A percentile compares a stretch with the other conserved stretches of the same genome.
Evolutionary conservation across 2,888 invertebrate genomes (phyloP).

Genomic region (Cryptus viduatorius): DNA sequence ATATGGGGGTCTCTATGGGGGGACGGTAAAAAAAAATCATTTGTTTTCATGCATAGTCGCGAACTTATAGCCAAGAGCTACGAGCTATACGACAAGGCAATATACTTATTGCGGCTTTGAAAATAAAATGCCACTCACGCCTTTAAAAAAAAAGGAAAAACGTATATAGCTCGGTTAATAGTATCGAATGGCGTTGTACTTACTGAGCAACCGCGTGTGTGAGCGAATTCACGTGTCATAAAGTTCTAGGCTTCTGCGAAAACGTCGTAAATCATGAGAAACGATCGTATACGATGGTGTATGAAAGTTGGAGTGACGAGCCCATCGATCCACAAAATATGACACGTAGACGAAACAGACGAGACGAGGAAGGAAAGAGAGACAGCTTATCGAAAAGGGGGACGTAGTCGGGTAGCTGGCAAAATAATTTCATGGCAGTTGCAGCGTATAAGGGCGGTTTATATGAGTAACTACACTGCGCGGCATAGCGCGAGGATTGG

Average conservation of each 20-base stretch:
- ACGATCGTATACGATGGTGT: constrained; percentile 48
- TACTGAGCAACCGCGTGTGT: constrained; percentile 37
- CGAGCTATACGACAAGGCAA: neutral
- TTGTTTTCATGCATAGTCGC: neutral
- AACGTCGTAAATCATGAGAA: constrained; percentile 64
- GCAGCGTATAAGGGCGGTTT: constrained; percentile 7
- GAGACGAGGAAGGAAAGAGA: constrained; percentile 11
- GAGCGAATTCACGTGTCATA: constrained; percentile 59
- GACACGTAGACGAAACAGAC: constrained; percentile 46
- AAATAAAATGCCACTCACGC: neutral
- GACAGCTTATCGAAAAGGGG: neutral
- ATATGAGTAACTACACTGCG: neutral
- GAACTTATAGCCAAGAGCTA: neutral
- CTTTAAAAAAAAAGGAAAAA: neutral
- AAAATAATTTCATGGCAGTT: constrained; percentile 5
- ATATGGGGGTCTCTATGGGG: neutral
- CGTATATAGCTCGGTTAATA: neutral
- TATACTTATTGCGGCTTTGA: neutral
- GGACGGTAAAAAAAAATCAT: neutral
- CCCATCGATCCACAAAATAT: constrained; percentile 61
- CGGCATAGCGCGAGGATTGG: constrained; percentile 39
- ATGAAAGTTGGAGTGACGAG: constrained; percentile 53
- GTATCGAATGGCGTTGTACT: constrained; percentile 56
- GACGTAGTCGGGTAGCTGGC: neutral
- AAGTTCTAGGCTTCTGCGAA: constrained; percentile 53